A percentile compares a stretch with the other conserved stretches of the same genome.
Evolutionary conservation across 2,797 vertebrate genomes (phyloP).

Genomic region (Tragelaphus oryx): DNA sequence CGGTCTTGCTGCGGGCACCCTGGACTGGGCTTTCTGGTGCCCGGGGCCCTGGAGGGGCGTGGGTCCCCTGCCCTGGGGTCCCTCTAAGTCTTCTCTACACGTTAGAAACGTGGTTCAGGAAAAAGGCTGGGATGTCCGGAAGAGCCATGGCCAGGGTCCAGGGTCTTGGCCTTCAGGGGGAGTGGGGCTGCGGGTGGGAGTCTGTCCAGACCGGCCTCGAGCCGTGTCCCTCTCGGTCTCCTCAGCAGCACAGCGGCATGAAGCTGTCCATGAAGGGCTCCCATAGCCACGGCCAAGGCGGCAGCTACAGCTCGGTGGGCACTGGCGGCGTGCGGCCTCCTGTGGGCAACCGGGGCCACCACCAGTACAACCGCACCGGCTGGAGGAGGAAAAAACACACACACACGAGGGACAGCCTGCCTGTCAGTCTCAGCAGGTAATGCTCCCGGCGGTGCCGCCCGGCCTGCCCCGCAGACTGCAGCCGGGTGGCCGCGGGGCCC

Average conservation of each 20-base stretch:
- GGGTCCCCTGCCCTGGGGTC: neutral
- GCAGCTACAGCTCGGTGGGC: slow-evolving; percentile 79
- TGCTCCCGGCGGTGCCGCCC: slow-evolving; percentile 42
- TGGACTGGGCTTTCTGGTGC: neutral
- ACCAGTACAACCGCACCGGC: slow-evolving; percentile 89
- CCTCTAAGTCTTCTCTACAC: accelerated
- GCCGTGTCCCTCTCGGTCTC: slow-evolving; percentile 31
- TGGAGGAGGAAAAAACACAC: slow-evolving; percentile 90
- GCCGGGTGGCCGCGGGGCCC: slow-evolving; percentile 61
- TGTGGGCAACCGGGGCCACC: slow-evolving; percentile 86
- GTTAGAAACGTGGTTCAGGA: neutral
- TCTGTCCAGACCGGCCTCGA: neutral
- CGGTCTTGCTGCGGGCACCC: accelerated
- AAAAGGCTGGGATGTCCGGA: neutral
- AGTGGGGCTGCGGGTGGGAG: accelerated
- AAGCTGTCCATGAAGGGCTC: slow-evolving; percentile 93
- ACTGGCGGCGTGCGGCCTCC: slow-evolving; percentile 82
- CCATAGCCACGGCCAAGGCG: slow-evolving; percentile 84
- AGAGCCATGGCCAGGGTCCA: accelerated
- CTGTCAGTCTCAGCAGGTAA: slow-evolving; percentile 91
- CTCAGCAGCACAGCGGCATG: slow-evolving; percentile 86
- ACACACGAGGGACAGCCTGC: slow-evolving; percentile 89
- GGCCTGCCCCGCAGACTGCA: slow-evolving; percentile 45
- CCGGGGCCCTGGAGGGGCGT: accelerated
- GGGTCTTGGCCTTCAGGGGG: neutral